These are phyloP conservation scores for Parasteatoda tepidariorum DNA, from an alignment of 1,140 invertebrate genomes.

Conservation along the genomic window DNA sequence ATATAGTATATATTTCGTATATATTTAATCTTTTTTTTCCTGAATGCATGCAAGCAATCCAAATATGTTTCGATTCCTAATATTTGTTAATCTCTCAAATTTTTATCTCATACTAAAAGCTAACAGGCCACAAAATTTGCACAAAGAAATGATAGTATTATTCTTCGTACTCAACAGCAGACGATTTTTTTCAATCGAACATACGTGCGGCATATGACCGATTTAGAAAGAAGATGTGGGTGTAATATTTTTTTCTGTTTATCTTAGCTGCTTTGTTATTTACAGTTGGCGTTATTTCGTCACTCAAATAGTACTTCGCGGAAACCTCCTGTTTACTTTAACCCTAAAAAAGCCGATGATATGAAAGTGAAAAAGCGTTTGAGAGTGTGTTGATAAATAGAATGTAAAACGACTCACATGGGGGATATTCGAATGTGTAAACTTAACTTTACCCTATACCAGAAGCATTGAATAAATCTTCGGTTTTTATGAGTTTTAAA, in stretches of 20 bases:
- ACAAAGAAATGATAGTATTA: too few relatives aligned
- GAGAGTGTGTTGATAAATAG: constrained; percentile 12
- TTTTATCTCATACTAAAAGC: too few relatives aligned
- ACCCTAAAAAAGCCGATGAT: not conserved
- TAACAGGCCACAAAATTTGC: too few relatives aligned
- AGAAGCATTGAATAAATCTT: too few relatives aligned
- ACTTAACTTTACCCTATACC: too few relatives aligned
- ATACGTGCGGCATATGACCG: constrained; percentile 24
- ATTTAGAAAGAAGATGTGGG: not conserved
- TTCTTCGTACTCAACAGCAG: not conserved
- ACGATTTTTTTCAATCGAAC: constrained; percentile 3
- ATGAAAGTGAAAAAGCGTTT: not conserved
- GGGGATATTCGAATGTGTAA: not conserved
- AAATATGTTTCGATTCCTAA: too few relatives aligned
- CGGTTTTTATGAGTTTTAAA: too few relatives aligned
- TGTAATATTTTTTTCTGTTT: constrained; percentile 21
- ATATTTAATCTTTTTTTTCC: too few relatives aligned
- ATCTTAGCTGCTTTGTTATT: constrained; percentile 10
- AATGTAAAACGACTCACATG: not conserved
- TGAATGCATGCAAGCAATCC: too few relatives aligned
- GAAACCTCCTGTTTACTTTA: constrained; percentile 19
- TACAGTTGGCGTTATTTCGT: constrained; percentile 12
- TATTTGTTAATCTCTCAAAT: too few relatives aligned
- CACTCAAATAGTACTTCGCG: not conserved
- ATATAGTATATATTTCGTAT: too few relatives aligned